Percentiles rank a stretch among this genome's conserved stretches.
Evolutionary conservation across 2,113 vertebrate species (phyloP).

Genomic region (Atlantisia rogersi): DNA sequence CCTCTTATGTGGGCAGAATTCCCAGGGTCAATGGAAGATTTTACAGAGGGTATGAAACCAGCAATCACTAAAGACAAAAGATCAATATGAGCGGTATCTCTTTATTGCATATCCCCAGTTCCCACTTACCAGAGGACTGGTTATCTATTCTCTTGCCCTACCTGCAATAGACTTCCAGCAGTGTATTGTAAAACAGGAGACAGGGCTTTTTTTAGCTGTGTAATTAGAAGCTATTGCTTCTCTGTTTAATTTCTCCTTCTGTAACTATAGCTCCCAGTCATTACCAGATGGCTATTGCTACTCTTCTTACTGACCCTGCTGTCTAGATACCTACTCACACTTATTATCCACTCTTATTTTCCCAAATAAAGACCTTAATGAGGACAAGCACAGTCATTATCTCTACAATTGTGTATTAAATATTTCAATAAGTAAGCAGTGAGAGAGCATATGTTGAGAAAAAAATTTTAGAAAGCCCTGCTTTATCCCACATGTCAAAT

Average conservation of each 20-base stretch:
- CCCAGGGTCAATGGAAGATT: neutral
- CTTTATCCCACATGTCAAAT: neutral
- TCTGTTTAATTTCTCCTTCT: conserved; percentile 27
- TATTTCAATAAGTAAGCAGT: neutral
- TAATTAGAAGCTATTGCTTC: conserved; percentile 10
- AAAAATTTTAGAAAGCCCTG: neutral
- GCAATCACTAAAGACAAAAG: neutral
- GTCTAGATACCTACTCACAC: neutral
- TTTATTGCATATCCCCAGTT: neutral
- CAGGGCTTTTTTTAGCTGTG: neutral
- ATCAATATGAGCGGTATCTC: neutral
- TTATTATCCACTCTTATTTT: neutral
- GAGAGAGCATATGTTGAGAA: neutral
- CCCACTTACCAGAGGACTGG: neutral
- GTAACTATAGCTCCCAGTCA: conserved; percentile 18
- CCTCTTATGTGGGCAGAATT: neutral
- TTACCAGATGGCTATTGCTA: neutral
- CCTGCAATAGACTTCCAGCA: neutral
- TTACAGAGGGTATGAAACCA: neutral
- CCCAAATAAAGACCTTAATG: neutral
- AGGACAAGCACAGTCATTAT: neutral
- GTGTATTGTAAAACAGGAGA: neutral
- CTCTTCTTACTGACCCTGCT: neutral
- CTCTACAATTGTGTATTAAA: neutral
- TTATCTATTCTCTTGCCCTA: neutral